phyloP scores from a whole-genome alignment of 1,140 invertebrate species.

The Zaprionus capensis region DNA sequence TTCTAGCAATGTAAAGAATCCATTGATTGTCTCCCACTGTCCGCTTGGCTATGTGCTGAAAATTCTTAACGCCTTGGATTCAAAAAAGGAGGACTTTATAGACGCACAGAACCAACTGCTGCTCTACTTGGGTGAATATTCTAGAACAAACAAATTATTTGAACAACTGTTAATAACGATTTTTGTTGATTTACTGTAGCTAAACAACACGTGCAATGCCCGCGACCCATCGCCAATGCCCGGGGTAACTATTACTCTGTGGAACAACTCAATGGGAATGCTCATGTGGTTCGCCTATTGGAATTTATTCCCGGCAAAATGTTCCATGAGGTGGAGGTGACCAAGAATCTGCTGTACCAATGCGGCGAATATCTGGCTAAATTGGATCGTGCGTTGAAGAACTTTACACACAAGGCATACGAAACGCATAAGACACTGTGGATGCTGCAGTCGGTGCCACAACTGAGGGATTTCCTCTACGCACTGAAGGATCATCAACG shows the following conservation, averaged over 20 bases:
- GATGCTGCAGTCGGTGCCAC: slow-evolving; percentile 89
- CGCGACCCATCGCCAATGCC: slow-evolving; percentile 88
- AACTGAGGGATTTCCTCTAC: slow-evolving; percentile 89
- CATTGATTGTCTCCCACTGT: slow-evolving; percentile 85
- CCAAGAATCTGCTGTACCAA: slow-evolving; percentile 88
- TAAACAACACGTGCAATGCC: slow-evolving; percentile 87
- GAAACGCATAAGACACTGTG: slow-evolving; percentile 88
- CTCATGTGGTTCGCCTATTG: slow-evolving; percentile 89
- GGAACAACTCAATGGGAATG: slow-evolving; percentile 85
- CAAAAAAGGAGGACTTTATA: slow-evolving; percentile 87
- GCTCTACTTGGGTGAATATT: slow-evolving; percentile 87
- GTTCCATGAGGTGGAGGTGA: slow-evolving; percentile 86
- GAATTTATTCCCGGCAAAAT: slow-evolving; percentile 90
- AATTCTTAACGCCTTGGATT: slow-evolving; percentile 92
- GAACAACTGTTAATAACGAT: not conserved
- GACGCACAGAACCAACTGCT: slow-evolving; percentile 90
- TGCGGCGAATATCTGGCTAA: slow-evolving; percentile 89
- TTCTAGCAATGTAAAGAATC: slow-evolving; percentile 86
- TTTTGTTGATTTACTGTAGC: slow-evolving; percentile 73
- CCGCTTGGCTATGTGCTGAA: slow-evolving; percentile 91
- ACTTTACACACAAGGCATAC: slow-evolving; percentile 89
- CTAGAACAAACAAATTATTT: slow-evolving; percentile 10
- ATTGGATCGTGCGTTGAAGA: slow-evolving; percentile 88
- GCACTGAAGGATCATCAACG: slow-evolving; percentile 87
- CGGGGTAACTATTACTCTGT: slow-evolving; percentile 87